Base-by-base conservation (phyloP, 2,797 vertebrate species). In the Bradypodion ventrale region DNA sequence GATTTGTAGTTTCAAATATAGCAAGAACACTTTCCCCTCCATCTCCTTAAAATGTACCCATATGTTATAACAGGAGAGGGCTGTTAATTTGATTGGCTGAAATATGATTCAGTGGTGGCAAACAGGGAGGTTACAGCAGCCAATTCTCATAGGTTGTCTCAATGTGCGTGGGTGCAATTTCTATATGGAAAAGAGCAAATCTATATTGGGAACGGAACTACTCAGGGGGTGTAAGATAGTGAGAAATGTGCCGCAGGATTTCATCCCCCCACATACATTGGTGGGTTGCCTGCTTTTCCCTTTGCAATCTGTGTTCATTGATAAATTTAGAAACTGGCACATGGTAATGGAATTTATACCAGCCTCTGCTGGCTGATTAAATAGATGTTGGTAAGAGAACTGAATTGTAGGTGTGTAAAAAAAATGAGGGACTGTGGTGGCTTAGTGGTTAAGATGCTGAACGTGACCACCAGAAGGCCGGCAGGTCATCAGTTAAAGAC, bases 1-100 rank as follows among this genome's bases (percentile, higher is more conserved):
- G 91, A 85, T 66, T 35, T 52, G 12, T 7, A 4, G 1, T n/a
- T 82, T 89, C 90, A 93, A 92, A 93, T 88, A 89, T 88, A 90
- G 42, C 15, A 35, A 2, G 2, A 74, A 86, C 84, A 75, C 75
- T 84, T 87, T 75, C 7, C 78, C 42, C 42, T 42, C 40, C 84
- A 35, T n/a, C 62, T 16, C 4, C 63, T 60, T 8, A 84, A 85
- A 90, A 52, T 80, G 73, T 49, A 65, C 32, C n/a, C 37, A n/a
- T 60, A 80, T 76, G 32, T 59, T 80, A 65, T 49, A 76, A 85
- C 85, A 66, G 8, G 16, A 83, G 69, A 69, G 23, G 76, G 7
- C 52, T 56, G 65, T 25, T 76, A 63, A 78, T 75, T 68, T 82
- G 42, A 78, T 79, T 68, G 40, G 68, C 0, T 2, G 46, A 60